Evolutionary conservation across 2,888 invertebrate species (phyloP).

Genomic region (Adineta ricciae): DNA sequence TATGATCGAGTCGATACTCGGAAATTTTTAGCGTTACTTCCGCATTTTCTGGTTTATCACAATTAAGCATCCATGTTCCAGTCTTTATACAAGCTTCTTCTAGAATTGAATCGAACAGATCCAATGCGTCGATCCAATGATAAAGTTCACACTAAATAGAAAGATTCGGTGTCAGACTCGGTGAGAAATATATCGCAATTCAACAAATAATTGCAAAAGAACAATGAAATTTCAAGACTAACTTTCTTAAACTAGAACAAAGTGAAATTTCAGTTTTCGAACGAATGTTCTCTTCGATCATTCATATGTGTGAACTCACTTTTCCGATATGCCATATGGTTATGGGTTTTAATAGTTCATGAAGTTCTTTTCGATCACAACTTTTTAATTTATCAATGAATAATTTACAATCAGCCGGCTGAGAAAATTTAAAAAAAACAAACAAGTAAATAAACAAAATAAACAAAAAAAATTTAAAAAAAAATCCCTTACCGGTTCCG

Average conservation of each 20-base stretch:
- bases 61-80: slow-evolving; percentile 60
- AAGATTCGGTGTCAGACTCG: neutral
- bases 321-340: slow-evolving; percentile 75
- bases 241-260: neutral
- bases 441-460: neutral
- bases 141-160: slow-evolving; percentile 61
- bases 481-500: neutral
- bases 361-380: slow-evolving; percentile 16
- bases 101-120: slow-evolving; percentile 60
- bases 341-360: slow-evolving; percentile 60
- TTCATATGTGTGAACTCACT: slow-evolving; percentile 30
- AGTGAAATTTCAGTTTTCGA: neutral
- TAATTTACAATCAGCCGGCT: slow-evolving; percentile 33
- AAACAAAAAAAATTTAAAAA: no score
- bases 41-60: slow-evolving; percentile 61
- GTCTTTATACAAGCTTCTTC: slow-evolving; percentile 59
- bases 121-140: slow-evolving; percentile 73
- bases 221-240: neutral
- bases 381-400: slow-evolving; percentile 32
- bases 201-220: neutral
- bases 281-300: neutral
- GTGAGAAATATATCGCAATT: neutral
- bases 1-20: neutral
- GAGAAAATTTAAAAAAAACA: neutral
- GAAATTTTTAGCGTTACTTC: neutral